Percentiles rank a stretch among this genome's conserved stretches.
Evolutionary conservation across 2,113 vertebrate species (phyloP).

Genomic region (Lethenteron reissneri): DNA sequence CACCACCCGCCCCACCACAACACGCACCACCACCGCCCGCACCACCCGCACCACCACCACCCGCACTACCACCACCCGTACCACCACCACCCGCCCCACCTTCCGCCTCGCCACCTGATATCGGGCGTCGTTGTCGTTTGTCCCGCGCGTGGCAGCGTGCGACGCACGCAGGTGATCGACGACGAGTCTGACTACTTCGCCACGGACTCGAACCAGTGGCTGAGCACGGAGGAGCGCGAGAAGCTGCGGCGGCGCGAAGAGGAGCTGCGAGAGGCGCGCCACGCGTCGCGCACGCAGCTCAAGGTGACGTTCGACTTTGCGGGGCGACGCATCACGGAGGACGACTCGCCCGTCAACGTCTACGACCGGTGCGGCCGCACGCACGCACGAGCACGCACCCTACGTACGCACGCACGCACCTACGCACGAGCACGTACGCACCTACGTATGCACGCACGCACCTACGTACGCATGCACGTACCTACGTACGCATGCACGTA

Average conservation of each 20-base stretch:
- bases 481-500: neutral
- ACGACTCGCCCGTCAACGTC: conserved; percentile 26
- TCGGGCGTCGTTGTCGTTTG: no score
- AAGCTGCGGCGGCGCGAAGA: conserved; percentile 44
- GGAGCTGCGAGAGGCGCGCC: conserved; percentile 57
- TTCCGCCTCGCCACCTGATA: no score
- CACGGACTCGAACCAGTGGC: conserved; percentile 77
- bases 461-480: neutral
- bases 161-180: conserved; percentile 75
- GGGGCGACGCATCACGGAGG: conserved; percentile 56
- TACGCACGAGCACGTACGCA: neutral
- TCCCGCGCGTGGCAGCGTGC: conserved; percentile 26
- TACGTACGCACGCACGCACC: neutral
- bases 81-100: no score
- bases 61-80: no score
- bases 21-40: no score
- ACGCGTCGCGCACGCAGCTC: conserved; percentile 45
- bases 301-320: conserved; percentile 84
- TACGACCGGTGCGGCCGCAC: conserved; percentile 40
- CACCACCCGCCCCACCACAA: no score
- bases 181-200: conserved; percentile 91
- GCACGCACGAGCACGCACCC: neutral
- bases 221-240: conserved; percentile 53
- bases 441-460: neutral
- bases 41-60: no score